Conservation (phyloP, 2,888 invertebrate species). For the Patella depressa region DNA sequence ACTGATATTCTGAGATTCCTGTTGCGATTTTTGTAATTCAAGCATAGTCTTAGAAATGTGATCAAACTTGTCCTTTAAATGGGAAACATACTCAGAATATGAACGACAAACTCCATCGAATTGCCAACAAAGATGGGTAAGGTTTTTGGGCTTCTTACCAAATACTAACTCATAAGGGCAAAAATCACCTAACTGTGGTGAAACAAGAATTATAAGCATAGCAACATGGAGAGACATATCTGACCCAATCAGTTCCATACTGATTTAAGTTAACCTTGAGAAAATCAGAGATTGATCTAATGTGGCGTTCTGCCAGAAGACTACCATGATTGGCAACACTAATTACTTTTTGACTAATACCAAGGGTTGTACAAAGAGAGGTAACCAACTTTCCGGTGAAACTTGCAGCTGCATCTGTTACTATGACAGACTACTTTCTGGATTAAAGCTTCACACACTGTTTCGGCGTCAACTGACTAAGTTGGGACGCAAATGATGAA, state of each 20-base stretch:
- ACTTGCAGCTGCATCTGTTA: background rate
- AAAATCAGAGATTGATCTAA: slow-evolving; percentile 1
- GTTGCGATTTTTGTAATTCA: background rate
- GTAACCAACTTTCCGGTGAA: background rate
- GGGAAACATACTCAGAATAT: background rate
- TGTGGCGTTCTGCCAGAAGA: slow-evolving; percentile 1
- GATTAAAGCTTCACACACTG: background rate
- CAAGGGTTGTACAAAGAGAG: background rate
- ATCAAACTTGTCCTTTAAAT: slow-evolving; percentile 7
- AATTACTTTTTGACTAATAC: background rate
- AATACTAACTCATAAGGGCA: background rate
- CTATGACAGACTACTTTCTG: background rate
- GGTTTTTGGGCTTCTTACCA: background rate
- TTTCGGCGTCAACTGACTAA: background rate
- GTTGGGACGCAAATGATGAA: background rate
- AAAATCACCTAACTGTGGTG: background rate
- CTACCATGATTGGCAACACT: background rate
- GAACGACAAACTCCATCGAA: background rate
- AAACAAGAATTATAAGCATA: background rate
- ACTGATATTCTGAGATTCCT: slow-evolving; percentile 6
- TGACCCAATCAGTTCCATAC: background rate
- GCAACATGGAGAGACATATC: background rate
- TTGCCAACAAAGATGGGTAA: background rate
- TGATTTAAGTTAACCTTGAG: background rate
- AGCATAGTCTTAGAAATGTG: background rate